Evolutionary conservation across 2,888 invertebrate species (phyloP).

Genomic region (Andrena haemorrhoa): DNA sequence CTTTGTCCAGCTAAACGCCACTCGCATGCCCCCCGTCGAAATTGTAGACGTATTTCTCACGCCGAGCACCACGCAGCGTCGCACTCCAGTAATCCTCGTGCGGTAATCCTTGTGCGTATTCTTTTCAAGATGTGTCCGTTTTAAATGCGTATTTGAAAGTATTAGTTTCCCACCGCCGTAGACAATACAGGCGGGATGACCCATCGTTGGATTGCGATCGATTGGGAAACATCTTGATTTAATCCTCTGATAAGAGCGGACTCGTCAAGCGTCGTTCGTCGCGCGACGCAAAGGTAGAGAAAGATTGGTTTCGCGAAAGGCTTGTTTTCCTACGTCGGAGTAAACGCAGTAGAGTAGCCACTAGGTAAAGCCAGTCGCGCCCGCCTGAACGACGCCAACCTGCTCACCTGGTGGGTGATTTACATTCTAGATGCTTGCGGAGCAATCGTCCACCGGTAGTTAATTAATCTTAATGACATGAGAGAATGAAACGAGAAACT

Average conservation of each 20-base stretch:
- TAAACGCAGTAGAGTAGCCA: background rate
- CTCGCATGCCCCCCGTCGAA: background rate
- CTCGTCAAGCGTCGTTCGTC: background rate
- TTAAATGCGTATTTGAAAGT: background rate
- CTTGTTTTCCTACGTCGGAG: background rate
- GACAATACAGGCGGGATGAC: constrained; percentile 2
- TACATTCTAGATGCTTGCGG: constrained; percentile 78
- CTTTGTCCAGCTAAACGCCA: background rate
- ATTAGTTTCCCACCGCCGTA: background rate
- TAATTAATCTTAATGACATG: constrained; percentile 81
- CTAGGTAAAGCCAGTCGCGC: background rate
- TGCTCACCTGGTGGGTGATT: constrained; percentile 57
- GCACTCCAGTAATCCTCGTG: background rate
- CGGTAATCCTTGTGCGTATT: background rate
- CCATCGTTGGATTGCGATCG: background rate
- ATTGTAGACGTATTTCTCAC: background rate
- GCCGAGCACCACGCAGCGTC: background rate
- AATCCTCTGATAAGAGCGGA: constrained; percentile 34
- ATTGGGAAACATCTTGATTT: constrained; percentile 28
- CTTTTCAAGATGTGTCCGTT: background rate
- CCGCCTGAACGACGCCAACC: background rate
- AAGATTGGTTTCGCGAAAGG: constrained; percentile 20
- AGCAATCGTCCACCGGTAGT: constrained; percentile 74
- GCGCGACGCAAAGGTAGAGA: background rate
- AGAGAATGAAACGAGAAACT: constrained; percentile 84